Conservation (phyloP, 2,797 vertebrate species). For the Chanos chanos region DNA sequence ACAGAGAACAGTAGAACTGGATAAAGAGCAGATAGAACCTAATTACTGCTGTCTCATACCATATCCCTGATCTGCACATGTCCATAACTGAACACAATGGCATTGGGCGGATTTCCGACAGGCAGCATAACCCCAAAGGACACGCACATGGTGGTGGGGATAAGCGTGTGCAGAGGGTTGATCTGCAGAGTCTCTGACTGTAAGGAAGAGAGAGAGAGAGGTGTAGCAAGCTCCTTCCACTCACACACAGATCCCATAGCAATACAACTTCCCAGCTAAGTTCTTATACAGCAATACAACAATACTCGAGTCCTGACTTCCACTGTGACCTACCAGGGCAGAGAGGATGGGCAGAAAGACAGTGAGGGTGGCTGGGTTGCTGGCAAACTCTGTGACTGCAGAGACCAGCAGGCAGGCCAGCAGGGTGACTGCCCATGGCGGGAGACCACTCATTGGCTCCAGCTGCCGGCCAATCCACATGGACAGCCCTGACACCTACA, state of each 20-base stretch:
- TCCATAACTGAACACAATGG: constrained; percentile 97
- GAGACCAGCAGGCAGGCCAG: constrained; percentile 93
- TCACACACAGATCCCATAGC: no score
- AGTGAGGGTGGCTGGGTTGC: constrained; percentile 95
- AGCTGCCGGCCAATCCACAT: constrained; percentile 95
- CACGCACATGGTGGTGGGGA: constrained; percentile 97
- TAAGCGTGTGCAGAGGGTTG: constrained; percentile 93
- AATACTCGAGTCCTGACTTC: neutral
- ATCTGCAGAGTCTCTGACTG: constrained; percentile 93
- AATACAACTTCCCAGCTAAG: no score
- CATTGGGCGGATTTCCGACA: constrained; percentile 96
- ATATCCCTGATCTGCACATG: constrained; percentile 96
- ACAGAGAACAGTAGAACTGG: neutral
- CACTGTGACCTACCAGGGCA: constrained; percentile 74
- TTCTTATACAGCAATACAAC: no score
- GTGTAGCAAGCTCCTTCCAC: neutral
- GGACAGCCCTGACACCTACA: constrained; percentile 90
- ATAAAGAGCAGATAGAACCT: neutral
- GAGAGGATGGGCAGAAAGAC: constrained; percentile 97
- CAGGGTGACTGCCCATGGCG: constrained; percentile 90
- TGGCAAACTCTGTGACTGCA: constrained; percentile 92
- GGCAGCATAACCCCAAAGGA: constrained; percentile 98
- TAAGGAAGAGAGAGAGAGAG: constrained; percentile 6
- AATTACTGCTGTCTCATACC: constrained; percentile 68
- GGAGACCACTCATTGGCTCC: constrained; percentile 91